Conservation (phyloP, 2,888 invertebrate genomes). For the Cantharis rustica region DNA sequence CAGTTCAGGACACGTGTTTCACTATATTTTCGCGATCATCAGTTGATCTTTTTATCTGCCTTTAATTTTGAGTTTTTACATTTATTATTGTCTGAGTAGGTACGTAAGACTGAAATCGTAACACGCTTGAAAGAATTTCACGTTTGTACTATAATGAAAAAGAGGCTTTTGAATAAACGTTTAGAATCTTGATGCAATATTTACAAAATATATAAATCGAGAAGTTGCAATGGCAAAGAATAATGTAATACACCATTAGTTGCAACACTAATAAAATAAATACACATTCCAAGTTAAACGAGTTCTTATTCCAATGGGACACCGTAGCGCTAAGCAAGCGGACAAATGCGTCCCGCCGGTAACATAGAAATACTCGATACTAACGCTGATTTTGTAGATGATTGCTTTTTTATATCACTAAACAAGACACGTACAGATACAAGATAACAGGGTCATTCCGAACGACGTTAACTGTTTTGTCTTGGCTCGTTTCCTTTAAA, state of each 20-base stretch:
- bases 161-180: not conserved
- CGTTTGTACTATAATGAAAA: not conserved
- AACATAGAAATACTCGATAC: slow-evolving; percentile 58
- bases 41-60: not conserved
- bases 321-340: slow-evolving; percentile 49
- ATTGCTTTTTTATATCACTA: slow-evolving; percentile 58
- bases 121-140: not conserved
- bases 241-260: slow-evolving; percentile 54
- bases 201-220: slow-evolving; percentile 22
- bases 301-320: slow-evolving; percentile 56
- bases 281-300: slow-evolving; percentile 59
- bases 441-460: slow-evolving; percentile 56
- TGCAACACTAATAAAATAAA: slow-evolving; percentile 57
- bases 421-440: slow-evolving; percentile 57
- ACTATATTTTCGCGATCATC: not conserved
- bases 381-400: slow-evolving; percentile 58
- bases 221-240: slow-evolving; percentile 24
- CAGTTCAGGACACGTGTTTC: not conserved
- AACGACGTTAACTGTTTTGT: slow-evolving; percentile 54
- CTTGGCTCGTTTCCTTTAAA: slow-evolving; percentile 54
- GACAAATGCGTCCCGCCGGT: slow-evolving; percentile 58
- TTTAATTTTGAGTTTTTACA: not conserved
- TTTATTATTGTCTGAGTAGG: not conserved
- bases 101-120: not conserved
- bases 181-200: not conserved